Base-by-base conservation (phyloP, 2,888 invertebrate species). In the Myopa tessellatipennis region DNA sequence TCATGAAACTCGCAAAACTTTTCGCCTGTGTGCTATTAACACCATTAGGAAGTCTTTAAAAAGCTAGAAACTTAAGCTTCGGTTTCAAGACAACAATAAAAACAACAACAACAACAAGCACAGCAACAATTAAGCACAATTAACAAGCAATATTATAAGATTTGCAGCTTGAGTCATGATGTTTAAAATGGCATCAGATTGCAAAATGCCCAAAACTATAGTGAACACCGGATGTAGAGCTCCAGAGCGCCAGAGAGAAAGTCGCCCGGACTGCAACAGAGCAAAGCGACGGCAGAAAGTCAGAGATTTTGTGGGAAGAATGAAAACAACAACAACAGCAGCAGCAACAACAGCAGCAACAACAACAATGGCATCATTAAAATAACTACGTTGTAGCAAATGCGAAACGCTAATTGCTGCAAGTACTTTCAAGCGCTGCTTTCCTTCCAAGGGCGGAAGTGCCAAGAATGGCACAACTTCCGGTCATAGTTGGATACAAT, bases 121-220 rank as follows among this genome's bases (percentile, higher is more conserved):
- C 52, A 70, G 55, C 70, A 55, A 55, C 55, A 55, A 70, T 36
- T 55, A 34, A 58, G 50, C 52, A 70, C 70, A 70, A 70, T 70
- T 70, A 70, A 55, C 70, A 70, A 70, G 70, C 16, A 14, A 55
- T 70, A 55, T 45, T 34, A 58, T 26, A 70, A 52, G 70, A 55
- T 55, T 55, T 55, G 34, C 50, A 34, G 45, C 52, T 55, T 52
- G 26, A 55, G 26, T 34, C 58, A 14, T n/a, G 34, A 16, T 34
- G 8, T 7, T 34, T 45, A 34, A 14, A 50, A 55, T 34, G 18
- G 38, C 36, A 36, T 58, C 70, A 70, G 70, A 70, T 70, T 70
- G 70, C 52, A 36, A 16, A 36, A 38, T 12, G 12, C 40, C 36
- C n/a, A 40, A 55, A 55, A n/a, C 12, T 26, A 34, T 26, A 14